phyloP scores from a whole-genome alignment of 2,797 vertebrate species.

The Lacerta bilineata region DNA sequence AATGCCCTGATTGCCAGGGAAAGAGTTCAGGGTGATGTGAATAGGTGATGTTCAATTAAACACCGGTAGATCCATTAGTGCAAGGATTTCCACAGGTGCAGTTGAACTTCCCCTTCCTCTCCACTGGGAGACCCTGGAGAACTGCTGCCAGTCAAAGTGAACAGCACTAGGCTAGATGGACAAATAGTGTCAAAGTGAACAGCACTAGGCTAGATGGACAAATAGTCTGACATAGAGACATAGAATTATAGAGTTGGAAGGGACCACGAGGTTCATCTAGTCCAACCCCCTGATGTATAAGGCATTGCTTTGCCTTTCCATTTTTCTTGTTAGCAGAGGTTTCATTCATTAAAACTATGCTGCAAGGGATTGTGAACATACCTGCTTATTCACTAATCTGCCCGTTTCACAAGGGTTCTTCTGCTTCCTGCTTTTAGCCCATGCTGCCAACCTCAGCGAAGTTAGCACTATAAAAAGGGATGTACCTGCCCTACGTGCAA shows the following conservation, averaged over 20 bases:
- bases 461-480: not conserved
- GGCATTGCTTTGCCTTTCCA: not conserved
- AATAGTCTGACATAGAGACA: not conserved
- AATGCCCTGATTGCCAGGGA: slow-evolving; percentile 33
- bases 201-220: too few relatives aligned
- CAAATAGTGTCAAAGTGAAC: not conserved
- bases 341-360: not conserved
- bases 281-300: too few relatives aligned
- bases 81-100: too few relatives aligned
- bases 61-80: too few relatives aligned
- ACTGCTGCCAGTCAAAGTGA: too few relatives aligned
- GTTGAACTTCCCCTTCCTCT: too few relatives aligned
- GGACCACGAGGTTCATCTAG: too few relatives aligned
- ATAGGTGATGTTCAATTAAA: too few relatives aligned
- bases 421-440: not conserved
- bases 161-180: too few relatives aligned
- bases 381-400: not conserved
- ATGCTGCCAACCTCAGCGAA: not conserved
- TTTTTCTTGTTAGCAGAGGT: not conserved
- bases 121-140: too few relatives aligned
- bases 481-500: not conserved
- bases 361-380: not conserved
- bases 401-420: not conserved
- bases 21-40: not conserved
- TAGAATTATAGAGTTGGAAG: too few relatives aligned